Conservation (phyloP, 92 coral and sea anemone species). For the Muricea muricata region DNA sequence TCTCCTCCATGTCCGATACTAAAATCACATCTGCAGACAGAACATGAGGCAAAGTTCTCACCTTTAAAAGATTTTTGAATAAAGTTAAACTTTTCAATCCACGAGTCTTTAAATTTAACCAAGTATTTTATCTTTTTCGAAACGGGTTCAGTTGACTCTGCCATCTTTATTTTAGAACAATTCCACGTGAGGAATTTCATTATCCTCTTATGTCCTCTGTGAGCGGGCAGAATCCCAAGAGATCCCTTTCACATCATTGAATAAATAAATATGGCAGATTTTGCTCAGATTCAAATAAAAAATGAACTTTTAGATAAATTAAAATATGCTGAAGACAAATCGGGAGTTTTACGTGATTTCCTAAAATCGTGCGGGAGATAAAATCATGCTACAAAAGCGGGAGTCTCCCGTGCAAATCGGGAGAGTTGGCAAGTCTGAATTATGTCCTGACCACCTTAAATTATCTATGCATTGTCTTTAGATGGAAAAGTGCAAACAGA, state of each 20-base stretch:
- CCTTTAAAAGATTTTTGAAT: neutral
- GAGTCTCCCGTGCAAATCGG: neutral
- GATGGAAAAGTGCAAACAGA: neutral
- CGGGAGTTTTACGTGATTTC: neutral
- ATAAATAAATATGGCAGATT: neutral
- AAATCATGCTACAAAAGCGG: neutral
- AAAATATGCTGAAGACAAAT: neutral
- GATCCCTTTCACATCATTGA: neutral
- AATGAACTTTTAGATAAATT: neutral
- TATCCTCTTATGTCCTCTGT: neutral
- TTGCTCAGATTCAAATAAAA: neutral
- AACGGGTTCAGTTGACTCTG: neutral
- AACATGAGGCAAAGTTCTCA: constrained; percentile 14
- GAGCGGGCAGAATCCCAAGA: neutral
- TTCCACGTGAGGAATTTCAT: neutral
- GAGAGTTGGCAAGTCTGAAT: neutral
- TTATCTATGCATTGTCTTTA: too few relatives aligned
- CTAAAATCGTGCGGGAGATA: neutral
- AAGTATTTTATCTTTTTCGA: too few relatives aligned
- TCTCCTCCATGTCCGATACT: constrained; percentile 19
- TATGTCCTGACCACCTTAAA: too few relatives aligned
- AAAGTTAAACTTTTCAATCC: neutral
- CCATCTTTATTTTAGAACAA: neutral
- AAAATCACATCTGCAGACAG: constrained; percentile 7
- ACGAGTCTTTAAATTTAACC: neutral